Evolutionary conservation across 53 echinoderm and acorn worm genomes (phyloP), one percentile per base, ranked within the genome.

Genomic region (Crossaster papposus): DNA sequence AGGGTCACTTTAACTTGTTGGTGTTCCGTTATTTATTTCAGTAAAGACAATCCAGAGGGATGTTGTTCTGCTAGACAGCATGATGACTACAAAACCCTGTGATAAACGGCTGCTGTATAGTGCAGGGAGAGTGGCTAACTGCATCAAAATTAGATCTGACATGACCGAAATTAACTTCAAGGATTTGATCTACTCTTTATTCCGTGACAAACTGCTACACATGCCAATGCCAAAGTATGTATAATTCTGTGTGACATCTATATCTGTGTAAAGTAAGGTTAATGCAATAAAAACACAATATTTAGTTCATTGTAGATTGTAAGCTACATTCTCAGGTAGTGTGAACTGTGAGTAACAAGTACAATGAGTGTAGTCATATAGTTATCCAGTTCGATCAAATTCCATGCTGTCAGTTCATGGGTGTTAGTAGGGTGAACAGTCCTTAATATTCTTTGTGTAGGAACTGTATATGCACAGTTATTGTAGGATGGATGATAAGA

Each of bases 21-120:
- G 12, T 70, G 70, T 70, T 70, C 70, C 70, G 28, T 70, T 70
- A 28, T 70, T 70, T 70, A 70, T 70, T 70, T 70, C 70, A 70
- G 70, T 70, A 28, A 70, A 28, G 70, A 70, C 70, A 28, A 70
- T 70, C 70, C 70, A 70, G 70, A 70, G 28, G 70, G 70, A 70
- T 70, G 70, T 70, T 28, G 28, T 30, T 70, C 28, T 70, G 70
- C 28, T 70, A 28, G 70, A 70, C 28, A 28, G 24, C n/a, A 70
- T 24, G 24, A 70, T 70, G 70, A 70, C 70, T 23, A 70, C 70
- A 70, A 70, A 70, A 70, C 70, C 70, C n/a, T 70, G 24, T 23
- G 70, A 70, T 28, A 70, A 70, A n/a, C 70, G 70, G 70, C 28
- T 28, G 28, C 70, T 70, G 20, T 70, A 70, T 70, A 70, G 70